Percentiles rank a stretch among this genome's conserved stretches.
Evolutionary conservation across 2,888 invertebrate species (phyloP).

Genomic region (Corbicula japonica): DNA sequence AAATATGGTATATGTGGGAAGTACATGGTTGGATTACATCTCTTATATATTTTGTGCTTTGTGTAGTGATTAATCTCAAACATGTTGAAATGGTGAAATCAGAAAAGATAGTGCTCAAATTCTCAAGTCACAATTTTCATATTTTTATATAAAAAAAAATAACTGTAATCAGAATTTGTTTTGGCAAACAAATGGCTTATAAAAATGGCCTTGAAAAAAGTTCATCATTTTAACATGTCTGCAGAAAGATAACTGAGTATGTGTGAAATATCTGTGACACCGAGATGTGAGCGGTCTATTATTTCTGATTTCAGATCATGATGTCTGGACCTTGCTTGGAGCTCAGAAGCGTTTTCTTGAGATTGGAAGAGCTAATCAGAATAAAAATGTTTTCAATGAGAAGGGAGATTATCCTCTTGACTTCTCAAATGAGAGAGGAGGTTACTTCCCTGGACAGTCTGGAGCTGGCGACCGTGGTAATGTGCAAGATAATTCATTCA

Average conservation of each 20-base stretch:
- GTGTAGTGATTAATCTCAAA: no score
- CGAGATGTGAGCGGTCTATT: conserved; percentile 29
- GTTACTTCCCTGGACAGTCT: conserved; percentile 46
- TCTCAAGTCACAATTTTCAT: conserved; percentile 25
- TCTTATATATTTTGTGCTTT: no score
- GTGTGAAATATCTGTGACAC: no score
- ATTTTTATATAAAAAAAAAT: no score
- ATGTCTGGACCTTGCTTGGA: conserved; percentile 63
- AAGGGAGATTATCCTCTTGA: conserved; percentile 60
- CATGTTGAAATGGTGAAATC: conserved; percentile 8
- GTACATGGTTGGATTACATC: no score
- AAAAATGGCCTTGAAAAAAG: no score
- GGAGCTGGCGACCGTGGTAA: conserved; percentile 24
- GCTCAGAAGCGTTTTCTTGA: conserved; percentile 60
- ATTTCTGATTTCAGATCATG: conserved; percentile 59
- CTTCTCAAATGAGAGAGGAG: conserved; percentile 57
- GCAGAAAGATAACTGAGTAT: no score
- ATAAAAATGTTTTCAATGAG: conserved; percentile 42
- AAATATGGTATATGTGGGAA: no score
- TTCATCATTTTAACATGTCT: no score
- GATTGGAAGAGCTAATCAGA: conserved; percentile 51
- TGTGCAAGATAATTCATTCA: conserved; percentile 46
- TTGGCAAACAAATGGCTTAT: no score
- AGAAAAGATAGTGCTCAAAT: conserved; percentile 34
- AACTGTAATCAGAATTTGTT: no score